Percentiles rank a stretch among this genome's conserved stretches.
Conservation (phyloP, 2,797 vertebrate genomes). For the Hippocampus kuda region DNA sequence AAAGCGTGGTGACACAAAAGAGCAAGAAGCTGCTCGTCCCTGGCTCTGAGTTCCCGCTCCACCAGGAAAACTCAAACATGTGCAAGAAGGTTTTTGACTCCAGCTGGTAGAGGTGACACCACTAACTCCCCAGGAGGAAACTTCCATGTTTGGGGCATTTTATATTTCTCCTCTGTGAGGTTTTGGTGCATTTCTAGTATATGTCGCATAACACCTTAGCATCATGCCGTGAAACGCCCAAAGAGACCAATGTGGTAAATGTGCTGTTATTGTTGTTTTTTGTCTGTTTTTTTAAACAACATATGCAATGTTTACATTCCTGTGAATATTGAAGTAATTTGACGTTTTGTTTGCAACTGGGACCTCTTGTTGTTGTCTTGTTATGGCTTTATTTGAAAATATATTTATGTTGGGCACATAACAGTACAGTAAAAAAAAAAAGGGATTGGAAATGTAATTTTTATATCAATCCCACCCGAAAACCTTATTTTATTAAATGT, state of each 20-base stretch:
- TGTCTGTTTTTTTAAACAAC: constrained; percentile 29
- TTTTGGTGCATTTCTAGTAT: constrained; percentile 32
- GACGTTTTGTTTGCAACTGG: constrained; percentile 42
- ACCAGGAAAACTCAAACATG: constrained; percentile 96
- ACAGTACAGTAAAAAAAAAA: constrained; percentile 12
- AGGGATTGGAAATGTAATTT: not conserved
- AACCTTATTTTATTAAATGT: not conserved
- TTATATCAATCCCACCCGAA: not conserved
- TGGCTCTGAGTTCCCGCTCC: constrained; percentile 88
- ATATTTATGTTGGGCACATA: constrained; percentile 6
- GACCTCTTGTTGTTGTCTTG: constrained; percentile 3
- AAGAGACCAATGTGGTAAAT: constrained; percentile 27
- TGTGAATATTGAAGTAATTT: constrained; percentile 82
- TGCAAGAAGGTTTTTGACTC: constrained; percentile 79
- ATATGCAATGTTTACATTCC: constrained; percentile 86
- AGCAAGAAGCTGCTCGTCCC: constrained; percentile 62
- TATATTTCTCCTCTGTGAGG: constrained; percentile 18
- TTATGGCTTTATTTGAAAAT: constrained; percentile 4
- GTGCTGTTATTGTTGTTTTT: constrained; percentile 1
- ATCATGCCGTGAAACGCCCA: constrained; percentile 13
- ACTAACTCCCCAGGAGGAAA: constrained; percentile 35
- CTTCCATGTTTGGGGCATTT: constrained; percentile 7
- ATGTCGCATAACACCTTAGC: constrained; percentile 25
- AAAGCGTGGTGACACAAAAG: constrained; percentile 58
- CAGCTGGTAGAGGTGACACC: constrained; percentile 54